These are phyloP conservation scores for Lepus timidus DNA, from an alignment of 2,113 vertebrate species.

Conservation along the genomic window DNA sequence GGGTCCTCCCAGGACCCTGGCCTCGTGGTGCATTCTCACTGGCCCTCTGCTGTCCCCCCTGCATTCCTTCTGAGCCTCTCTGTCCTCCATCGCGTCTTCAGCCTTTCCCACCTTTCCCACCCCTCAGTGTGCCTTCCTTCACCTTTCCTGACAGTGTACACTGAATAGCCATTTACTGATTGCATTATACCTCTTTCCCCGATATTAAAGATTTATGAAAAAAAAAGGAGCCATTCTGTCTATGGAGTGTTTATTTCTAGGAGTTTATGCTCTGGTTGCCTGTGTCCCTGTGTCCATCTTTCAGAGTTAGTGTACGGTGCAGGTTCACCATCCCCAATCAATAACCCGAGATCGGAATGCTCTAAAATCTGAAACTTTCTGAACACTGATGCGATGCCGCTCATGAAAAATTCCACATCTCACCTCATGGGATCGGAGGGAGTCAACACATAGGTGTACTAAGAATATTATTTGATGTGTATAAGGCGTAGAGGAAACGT, in stretches of 20 bases:
- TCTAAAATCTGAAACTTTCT: no score
- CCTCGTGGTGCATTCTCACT: no score
- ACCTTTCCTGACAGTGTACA: not conserved
- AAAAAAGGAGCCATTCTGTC: conserved; percentile 55
- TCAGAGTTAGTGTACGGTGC: not conserved
- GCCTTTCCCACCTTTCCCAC: not conserved
- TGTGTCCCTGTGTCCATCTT: not conserved
- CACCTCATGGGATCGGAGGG: no score
- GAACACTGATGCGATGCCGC: no score
- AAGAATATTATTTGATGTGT: no score
- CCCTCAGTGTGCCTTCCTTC: not conserved
- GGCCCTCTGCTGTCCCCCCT: not conserved
- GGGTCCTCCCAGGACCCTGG: no score
- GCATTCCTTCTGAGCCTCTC: not conserved
- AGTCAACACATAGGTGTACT: no score
- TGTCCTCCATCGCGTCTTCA: not conserved
- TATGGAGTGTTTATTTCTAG: conserved; percentile 15
- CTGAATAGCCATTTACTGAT: not conserved
- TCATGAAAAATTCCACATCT: no score
- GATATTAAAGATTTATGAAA: conserved; percentile 77
- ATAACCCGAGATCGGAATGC: no score
- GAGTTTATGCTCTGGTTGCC: not conserved
- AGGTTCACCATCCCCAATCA: no score
- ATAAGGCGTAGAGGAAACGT: no score
- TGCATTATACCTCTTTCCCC: conserved; percentile 1